Percentiles rank a stretch among this genome's conserved stretches.
Conservation (phyloP, 2,888 invertebrate species). For the Andrena dorsata region DNA sequence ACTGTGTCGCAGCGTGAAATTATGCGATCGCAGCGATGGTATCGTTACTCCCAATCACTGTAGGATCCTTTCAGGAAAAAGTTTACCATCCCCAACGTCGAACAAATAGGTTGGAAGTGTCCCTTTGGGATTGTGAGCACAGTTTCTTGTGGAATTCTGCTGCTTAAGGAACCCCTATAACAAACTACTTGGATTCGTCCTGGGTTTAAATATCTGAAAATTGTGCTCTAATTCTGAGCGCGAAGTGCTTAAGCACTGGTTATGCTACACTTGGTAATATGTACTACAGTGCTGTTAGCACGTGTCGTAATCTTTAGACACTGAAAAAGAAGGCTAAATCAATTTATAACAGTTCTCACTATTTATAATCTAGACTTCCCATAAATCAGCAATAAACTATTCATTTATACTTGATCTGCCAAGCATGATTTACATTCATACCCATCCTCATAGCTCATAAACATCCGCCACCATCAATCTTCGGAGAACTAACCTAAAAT, state of each 20-base stretch:
- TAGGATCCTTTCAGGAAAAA: conserved; percentile 23
- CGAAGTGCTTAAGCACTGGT: neutral
- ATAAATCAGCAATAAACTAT: conserved; percentile 26
- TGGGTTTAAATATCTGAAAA: too few species aligned
- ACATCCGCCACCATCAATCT: conserved; percentile 43
- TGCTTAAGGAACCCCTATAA: neutral
- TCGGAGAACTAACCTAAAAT: conserved; percentile 28
- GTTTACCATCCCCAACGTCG: conserved; percentile 27
- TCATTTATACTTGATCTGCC: conserved; percentile 36
- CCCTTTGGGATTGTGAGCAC: conserved; percentile 3
- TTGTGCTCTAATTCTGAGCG: too few species aligned
- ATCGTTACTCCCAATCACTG: conserved; percentile 37
- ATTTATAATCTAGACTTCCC: conserved; percentile 15
- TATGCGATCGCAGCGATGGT: conserved; percentile 24
- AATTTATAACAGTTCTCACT: neutral
- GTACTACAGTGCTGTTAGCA: neutral
- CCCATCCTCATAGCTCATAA: conserved; percentile 7
- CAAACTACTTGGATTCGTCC: too few species aligned
- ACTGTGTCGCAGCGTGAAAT: conserved; percentile 58
- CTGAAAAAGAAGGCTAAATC: too few species aligned
- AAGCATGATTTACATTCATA: conserved; percentile 33
- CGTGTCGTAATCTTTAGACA: too few species aligned
- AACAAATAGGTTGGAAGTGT: conserved; percentile 38
- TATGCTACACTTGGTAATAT: neutral
- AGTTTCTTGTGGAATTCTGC: neutral